Evolutionary conservation across 2,113 vertebrate genomes (phyloP).

Genomic region (Callionymus lyra): DNA sequence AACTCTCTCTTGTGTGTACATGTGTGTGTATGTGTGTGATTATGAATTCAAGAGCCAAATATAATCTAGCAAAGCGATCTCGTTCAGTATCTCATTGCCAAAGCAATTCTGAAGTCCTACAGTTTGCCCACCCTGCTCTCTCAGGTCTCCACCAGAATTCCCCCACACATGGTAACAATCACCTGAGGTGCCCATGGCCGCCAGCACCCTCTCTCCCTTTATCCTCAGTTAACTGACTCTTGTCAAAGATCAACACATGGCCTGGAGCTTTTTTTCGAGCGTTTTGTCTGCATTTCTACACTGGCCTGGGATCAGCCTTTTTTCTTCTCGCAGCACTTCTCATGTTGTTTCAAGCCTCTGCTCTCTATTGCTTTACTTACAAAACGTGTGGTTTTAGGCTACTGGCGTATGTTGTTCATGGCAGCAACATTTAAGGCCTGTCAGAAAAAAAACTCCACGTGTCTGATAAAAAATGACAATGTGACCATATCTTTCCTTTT

Average conservation of each 20-base stretch:
- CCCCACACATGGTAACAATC: constrained; percentile 61
- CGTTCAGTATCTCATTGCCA: constrained; percentile 9
- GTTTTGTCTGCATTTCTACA: constrained; percentile 12
- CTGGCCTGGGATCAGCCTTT: constrained; percentile 17
- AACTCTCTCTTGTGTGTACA: constrained; percentile 12
- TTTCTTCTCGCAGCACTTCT: constrained; percentile 11
- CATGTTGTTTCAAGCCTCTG: constrained; percentile 20
- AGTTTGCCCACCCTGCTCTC: constrained; percentile 40
- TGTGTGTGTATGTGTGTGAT: constrained; percentile 16
- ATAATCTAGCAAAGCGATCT: constrained; percentile 47
- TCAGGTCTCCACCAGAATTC: constrained; percentile 24
- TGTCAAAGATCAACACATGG: constrained; percentile 30
- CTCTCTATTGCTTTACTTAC: constrained; percentile 13
- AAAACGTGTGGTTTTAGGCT: constrained; percentile 32
- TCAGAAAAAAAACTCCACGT: constrained; percentile 20
- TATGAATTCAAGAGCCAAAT: constrained; percentile 12
- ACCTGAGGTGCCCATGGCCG: constrained; percentile 42
- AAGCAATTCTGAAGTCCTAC: no score
- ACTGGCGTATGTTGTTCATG: constrained; percentile 16
- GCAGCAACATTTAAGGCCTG: constrained; percentile 20
- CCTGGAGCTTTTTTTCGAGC: constrained; percentile 16
- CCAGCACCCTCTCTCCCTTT: constrained; percentile 27
- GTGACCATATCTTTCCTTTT: no score
- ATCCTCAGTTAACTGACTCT: constrained; percentile 32
- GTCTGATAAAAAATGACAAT: no score